Percentiles rank a stretch among this genome's conserved stretches.
Conservation (phyloP, 2,888 invertebrate genomes). For the Phoenoteleia sp. region DNA sequence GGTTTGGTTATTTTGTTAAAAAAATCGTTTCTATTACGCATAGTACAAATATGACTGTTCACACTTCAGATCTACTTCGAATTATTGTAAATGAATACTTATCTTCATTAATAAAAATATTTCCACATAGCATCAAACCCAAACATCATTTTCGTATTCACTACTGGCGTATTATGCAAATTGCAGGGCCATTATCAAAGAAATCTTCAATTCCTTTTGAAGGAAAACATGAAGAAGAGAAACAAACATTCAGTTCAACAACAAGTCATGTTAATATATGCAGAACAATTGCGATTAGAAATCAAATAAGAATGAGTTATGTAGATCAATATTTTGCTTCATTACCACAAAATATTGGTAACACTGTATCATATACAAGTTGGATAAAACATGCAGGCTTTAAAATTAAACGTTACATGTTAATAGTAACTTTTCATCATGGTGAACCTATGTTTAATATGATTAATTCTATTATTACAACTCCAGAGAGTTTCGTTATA, state of each 20-base stretch:
- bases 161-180: slow-evolving; percentile 68
- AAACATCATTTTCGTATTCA: slow-evolving; percentile 74
- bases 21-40: slow-evolving; percentile 5
- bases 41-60: background rate
- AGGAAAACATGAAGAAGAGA: slow-evolving; percentile 23
- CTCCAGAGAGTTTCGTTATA: no score
- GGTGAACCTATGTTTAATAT: no score
- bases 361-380: no score
- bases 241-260: slow-evolving; percentile 10
- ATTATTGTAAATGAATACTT: slow-evolving; percentile 3
- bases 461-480: no score
- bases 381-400: no score
- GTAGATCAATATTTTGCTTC: no score
- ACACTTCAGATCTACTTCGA: background rate
- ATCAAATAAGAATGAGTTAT: slow-evolving; percentile 23
- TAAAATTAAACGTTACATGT: no score
- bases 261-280: slow-evolving; percentile 27
- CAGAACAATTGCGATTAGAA: slow-evolving; percentile 13
- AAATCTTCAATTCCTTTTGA: slow-evolving; percentile 31
- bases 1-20: slow-evolving; percentile 37
- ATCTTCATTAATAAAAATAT: background rate
- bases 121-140: slow-evolving; percentile 46
- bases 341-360: no score
- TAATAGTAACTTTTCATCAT: no score
- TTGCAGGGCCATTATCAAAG: slow-evolving; percentile 69